These are phyloP conservation scores for Oreochromis grahami DNA, from an alignment of 2,797 vertebrate genomes.

Conservation along the genomic window DNA sequence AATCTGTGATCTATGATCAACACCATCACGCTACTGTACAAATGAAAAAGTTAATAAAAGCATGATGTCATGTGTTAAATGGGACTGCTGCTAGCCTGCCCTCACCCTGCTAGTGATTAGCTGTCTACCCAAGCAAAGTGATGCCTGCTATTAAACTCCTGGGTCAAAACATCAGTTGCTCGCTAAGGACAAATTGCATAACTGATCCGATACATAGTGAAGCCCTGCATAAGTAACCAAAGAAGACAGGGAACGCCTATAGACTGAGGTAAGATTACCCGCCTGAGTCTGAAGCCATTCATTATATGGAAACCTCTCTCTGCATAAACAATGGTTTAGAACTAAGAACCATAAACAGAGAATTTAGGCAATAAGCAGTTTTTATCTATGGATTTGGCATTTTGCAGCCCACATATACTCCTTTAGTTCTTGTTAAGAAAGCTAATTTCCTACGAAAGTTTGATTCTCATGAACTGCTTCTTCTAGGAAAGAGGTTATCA, in stretches of 20 bases:
- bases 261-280: slow-evolving; percentile 51
- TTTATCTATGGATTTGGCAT: slow-evolving; percentile 17
- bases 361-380: slow-evolving; percentile 43
- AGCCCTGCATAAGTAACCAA: neutral
- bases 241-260: slow-evolving; percentile 44
- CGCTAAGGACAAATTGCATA: slow-evolving; percentile 61
- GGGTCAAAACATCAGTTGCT: slow-evolving; percentile 18
- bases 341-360: slow-evolving; percentile 56
- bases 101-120: slow-evolving; percentile 5
- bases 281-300: slow-evolving; percentile 33
- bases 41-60: slow-evolving; percentile 32
- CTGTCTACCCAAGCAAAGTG: slow-evolving; percentile 14
- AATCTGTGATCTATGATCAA: slow-evolving; percentile 25
- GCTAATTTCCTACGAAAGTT: neutral
- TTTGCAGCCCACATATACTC: slow-evolving; percentile 19
- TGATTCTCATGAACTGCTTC: neutral
- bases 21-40: slow-evolving; percentile 2
- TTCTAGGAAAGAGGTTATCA: neutral
- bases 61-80: slow-evolving; percentile 26
- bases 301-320: slow-evolving; percentile 49
- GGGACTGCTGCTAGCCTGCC: neutral
- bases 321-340: slow-evolving; percentile 67
- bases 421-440: slow-evolving; percentile 10
- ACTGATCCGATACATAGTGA: neutral
- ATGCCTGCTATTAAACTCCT: neutral